A percentile compares a stretch with the other conserved stretches of the same genome.
Conservation (phyloP, 2,888 invertebrate genomes). For the Troides aeacus region DNA sequence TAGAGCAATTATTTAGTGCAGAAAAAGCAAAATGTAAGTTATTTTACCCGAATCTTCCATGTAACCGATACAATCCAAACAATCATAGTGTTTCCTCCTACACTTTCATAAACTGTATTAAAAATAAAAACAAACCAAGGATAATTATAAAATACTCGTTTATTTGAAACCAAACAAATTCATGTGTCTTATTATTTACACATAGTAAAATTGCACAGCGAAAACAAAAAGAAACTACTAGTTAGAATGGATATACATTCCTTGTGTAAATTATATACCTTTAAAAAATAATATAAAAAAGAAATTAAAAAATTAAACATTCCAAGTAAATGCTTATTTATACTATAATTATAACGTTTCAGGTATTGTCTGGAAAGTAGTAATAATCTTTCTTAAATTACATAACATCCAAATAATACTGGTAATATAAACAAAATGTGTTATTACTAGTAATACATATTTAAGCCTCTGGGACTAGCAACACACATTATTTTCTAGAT, state of each 20-base stretch:
- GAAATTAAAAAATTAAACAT: slow-evolving; percentile 16
- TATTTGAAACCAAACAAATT: slow-evolving; percentile 65
- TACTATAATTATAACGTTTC: slow-evolving; percentile 12
- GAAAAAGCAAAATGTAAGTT: slow-evolving; percentile 35
- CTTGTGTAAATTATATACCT: slow-evolving; percentile 9
- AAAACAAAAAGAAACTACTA: slow-evolving; percentile 44
- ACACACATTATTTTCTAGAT: slow-evolving; percentile 26
- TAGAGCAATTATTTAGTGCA: slow-evolving; percentile 34
- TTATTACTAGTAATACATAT: slow-evolving; percentile 24
- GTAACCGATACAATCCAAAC: slow-evolving; percentile 30
- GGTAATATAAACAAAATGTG: slow-evolving; percentile 14
- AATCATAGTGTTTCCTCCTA: slow-evolving; percentile 38
- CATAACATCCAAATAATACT: slow-evolving; percentile 12
- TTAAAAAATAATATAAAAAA: slow-evolving; percentile 33
- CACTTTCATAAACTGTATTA: slow-evolving; percentile 34
- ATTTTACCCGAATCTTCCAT: slow-evolving; percentile 39
- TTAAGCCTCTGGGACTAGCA: slow-evolving; percentile 33
- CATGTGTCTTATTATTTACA: slow-evolving; percentile 42
- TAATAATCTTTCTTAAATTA: slow-evolving; percentile 24
- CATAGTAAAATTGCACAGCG: slow-evolving; percentile 18
- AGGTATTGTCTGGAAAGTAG: slow-evolving; percentile 18
- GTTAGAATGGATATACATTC: slow-evolving; percentile 16
- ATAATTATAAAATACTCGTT: slow-evolving; percentile 72
- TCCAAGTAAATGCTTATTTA: slow-evolving; percentile 19
- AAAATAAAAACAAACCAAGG: slow-evolving; percentile 72